phyloP scores from a whole-genome alignment of 2,113 vertebrate genomes.

The Ginglymostoma cirratum region DNA sequence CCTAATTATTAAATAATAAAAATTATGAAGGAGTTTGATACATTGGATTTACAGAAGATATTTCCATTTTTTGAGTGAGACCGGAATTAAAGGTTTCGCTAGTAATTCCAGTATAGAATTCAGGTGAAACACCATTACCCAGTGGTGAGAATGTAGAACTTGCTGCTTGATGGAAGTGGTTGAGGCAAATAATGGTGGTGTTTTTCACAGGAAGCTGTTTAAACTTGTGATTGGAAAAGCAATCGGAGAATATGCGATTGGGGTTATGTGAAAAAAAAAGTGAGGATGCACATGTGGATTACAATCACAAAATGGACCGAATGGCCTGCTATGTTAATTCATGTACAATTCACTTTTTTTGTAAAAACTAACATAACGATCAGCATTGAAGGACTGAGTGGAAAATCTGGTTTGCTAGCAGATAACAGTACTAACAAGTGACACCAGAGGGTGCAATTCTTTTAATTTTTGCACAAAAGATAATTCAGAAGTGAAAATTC shows the following conservation, averaged over 20 bases:
- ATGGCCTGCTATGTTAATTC: not conserved
- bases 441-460: not conserved
- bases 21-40: not conserved
- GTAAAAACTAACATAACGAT: not conserved
- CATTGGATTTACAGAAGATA: not conserved
- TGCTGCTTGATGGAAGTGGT: not conserved
- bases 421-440: not conserved
- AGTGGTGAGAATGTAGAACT: not conserved
- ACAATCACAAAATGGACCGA: not conserved
- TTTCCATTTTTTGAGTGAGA: too few species aligned
- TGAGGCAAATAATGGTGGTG: not conserved
- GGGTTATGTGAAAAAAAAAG: not conserved
- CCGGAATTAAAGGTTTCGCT: not conserved
- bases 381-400: not conserved
- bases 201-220: not conserved
- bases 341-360: too few species aligned
- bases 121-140: not conserved
- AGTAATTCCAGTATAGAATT: not conserved
- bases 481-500: not conserved
- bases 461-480: not conserved
- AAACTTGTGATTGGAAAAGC: not conserved
- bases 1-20: too few species aligned
- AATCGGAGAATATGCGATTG: not conserved
- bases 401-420: not conserved
- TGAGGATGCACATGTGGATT: not conserved